Conservation (phyloP, 1,140 invertebrate species). For the Philotrypesis tridentata region DNA sequence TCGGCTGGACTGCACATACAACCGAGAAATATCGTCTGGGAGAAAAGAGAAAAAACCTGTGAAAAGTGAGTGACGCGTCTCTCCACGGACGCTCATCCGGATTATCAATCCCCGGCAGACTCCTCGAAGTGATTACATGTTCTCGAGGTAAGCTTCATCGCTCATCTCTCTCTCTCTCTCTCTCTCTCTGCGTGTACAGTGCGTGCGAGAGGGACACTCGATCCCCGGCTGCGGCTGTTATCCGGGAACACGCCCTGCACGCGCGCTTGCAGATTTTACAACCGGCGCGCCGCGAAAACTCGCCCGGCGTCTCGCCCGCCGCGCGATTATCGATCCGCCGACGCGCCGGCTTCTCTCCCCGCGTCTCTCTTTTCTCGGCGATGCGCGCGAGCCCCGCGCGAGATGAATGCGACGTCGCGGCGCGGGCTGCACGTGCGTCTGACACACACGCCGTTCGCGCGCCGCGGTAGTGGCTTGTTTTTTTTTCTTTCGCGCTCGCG, state of each 20-base stretch:
- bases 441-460: conserved; percentile 1
- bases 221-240: no score
- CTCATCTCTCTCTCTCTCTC: no score
- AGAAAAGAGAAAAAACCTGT: no score
- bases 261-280: neutral
- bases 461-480: neutral
- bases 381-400: neutral
- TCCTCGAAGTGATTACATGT: conserved; percentile 2
- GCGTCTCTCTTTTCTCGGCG: neutral
- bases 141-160: conserved; percentile 39
- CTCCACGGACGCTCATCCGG: neutral
- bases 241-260: neutral
- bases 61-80: conserved; percentile 4
- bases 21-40: no score
- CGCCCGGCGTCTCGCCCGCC: conserved; percentile 14
- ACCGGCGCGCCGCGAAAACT: neutral
- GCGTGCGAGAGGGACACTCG: no score
- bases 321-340: conserved; percentile 36
- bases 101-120: no score
- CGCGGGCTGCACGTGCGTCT: neutral
- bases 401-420: conserved; percentile 6
- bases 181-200: no score
- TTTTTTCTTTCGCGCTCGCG: neutral
- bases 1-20: neutral
- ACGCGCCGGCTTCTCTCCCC: conserved; percentile 11